Evolutionary conservation across 2,797 vertebrate genomes (phyloP).

Genomic region (Platyrinchus mystaceus): DNA sequence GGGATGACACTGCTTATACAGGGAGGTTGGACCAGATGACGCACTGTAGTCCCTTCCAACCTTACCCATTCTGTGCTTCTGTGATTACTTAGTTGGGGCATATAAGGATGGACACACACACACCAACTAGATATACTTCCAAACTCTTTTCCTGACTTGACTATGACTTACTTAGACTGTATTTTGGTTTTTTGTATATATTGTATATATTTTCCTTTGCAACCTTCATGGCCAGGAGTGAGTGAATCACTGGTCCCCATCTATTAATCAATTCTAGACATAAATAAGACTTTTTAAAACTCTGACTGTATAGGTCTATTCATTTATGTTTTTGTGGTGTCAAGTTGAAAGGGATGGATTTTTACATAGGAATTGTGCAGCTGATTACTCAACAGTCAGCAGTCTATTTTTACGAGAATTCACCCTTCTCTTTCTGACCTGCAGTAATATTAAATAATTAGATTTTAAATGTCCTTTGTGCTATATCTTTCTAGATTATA

Average conservation of each 20-base stretch:
- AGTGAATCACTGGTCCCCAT: neutral
- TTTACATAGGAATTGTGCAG: neutral
- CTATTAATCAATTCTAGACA: neutral
- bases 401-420: neutral
- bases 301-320: neutral
- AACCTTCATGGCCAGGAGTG: neutral
- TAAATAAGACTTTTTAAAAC: neutral
- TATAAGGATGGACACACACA: neutral
- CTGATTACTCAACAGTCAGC: neutral
- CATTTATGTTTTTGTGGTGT: neutral
- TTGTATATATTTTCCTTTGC: neutral
- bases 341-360: neutral
- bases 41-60: neutral
- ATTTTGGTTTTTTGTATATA: neutral
- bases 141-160: neutral
- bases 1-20: neutral
- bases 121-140: neutral
- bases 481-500: neutral
- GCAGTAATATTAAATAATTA: neutral
- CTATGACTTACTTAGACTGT: neutral
- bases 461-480: constrained; percentile 3
- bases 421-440: neutral
- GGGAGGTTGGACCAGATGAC: no score
- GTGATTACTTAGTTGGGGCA: neutral
- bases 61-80: neutral